Conservation (phyloP, 2,113 vertebrate species). For the Prunella fulvescens region DNA sequence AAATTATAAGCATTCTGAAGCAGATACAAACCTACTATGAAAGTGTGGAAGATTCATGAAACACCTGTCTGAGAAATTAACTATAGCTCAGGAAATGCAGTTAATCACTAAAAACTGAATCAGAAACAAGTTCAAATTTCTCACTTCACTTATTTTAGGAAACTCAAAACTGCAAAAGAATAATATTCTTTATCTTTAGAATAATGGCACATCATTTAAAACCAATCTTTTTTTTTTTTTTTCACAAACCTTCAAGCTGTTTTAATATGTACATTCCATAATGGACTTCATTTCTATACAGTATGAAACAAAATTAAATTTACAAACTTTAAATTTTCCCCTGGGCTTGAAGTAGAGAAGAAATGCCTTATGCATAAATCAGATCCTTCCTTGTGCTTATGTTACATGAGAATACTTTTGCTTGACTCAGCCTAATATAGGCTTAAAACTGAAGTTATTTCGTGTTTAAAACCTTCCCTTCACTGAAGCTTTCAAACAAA, state of each 20-base stretch:
- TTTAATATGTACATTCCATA: neutral
- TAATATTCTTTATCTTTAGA: neutral
- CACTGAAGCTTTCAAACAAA: neutral
- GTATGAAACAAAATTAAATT: neutral
- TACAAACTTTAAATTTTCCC: neutral
- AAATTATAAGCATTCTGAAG: neutral
- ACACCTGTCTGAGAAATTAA: neutral
- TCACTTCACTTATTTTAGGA: neutral
- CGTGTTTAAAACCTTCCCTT: neutral
- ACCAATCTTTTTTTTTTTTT: neutral
- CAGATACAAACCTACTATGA: neutral
- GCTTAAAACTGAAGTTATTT: neutral
- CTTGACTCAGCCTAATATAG: neutral
- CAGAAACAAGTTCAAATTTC: neutral
- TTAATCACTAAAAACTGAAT: neutral
- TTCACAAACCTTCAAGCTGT: neutral
- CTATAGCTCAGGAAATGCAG: neutral
- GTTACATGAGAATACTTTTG: neutral
- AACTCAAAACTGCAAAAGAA: neutral
- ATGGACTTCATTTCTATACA: neutral
- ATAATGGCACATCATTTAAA: neutral
- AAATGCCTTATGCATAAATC: neutral
- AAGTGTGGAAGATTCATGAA: neutral
- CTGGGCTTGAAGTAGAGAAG: neutral
- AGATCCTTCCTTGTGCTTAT: neutral